Evolutionary conservation across 2,797 vertebrate species (phyloP), one percentile per base, ranked within the genome.

Genomic region (Erpetoichthys calabaricus): DNA sequence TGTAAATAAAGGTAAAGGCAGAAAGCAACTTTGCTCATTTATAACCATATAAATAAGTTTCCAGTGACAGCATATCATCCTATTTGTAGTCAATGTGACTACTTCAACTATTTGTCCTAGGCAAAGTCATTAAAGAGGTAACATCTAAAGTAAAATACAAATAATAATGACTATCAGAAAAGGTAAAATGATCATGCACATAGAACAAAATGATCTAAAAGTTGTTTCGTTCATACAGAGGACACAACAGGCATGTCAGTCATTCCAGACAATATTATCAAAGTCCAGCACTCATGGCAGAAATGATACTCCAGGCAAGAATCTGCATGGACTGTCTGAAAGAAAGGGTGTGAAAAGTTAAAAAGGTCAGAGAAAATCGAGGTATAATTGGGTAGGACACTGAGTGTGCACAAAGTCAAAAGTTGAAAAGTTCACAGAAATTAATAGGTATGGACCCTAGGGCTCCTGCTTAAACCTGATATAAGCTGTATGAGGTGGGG

Each of bases 391-490:
- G 63, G 63, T 61, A 25, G 45, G 60, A 59, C 57, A 62, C 63
- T 60, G 64, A 66, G 72, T 79, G 66, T 64, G 67, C 1, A 64
- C 58, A 63, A 65, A 75, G 77, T 77, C 77, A 61, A 76, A 45
- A 70, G 80, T 76, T 80, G 68, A 84, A 85, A 75, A 85, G 82
- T 86, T 86, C 78, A 80, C 54, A 65, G 25, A 68, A 59, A 60
- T 66, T 64, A 68, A 70, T 65, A 69, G 63, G 68, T 63, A 61
- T 60, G 67, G 68, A 63, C 62, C 51, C 46, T 45, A 47, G 50
- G 57, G 60, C 42, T 44, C 50, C 42, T 42, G 45, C 6, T 51
- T 42, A 41, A 57, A 51, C 47, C 45, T n/a, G 45, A 61, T 57
- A 44, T 44, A 55, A 47, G 46, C 6, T 41, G 58, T 6, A 44